Base-by-base conservation (phyloP, 2,797 vertebrate genomes). In the Alcedo quadribrachys region DNA sequence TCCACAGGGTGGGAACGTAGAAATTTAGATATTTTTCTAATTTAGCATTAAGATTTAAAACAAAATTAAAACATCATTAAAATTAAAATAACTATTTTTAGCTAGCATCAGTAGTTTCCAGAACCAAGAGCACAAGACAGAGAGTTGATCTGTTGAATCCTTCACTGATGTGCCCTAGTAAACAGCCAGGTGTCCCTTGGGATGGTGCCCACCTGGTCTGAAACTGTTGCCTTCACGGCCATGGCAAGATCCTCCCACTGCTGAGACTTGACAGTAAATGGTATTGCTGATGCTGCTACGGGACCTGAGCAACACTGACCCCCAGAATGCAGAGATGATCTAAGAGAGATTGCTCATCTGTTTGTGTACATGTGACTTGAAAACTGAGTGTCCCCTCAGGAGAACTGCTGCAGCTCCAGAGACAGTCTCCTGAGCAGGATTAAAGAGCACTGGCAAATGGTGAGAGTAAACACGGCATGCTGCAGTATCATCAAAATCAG, bases 1-100 rank as follows among this genome's bases (percentile, higher is more conserved):
- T 33, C 27, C 28, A 8, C 0, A 0, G 8, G 46, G 17, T 4
- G 35, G 8, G 1, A 37, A 68, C 3, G 18, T 33, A 71, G 27
- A 75, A 92, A 91, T 87, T 54, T 12, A 79, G 12, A 61, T 40
- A 40, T 15, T 40, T 40, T 40, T 40, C 14, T 40, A 40, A 40
- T 40, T 40, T 40, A 40, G 37, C 37, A 40, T 68, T 51, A 57
- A 74, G 14, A 37, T 20, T 30, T 14, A 61, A 57, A 70, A 24
- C 33, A n/a, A n/a, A 6, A 18, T 5, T 25, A 20, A 24, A 48
- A 33, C 6, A 1, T 27, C 2, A 45, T 51, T 40, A 73, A 45
- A 37, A 68, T 17, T 14, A n/a, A 87, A n/a, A 53, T 63, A 48
- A 9, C 17, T 70, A 5, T 7, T 83, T 71, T 53, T 62, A 85